Evolutionary conservation across 2,888 invertebrate genomes (phyloP).

Genomic region (Cephus pygmeus): DNA sequence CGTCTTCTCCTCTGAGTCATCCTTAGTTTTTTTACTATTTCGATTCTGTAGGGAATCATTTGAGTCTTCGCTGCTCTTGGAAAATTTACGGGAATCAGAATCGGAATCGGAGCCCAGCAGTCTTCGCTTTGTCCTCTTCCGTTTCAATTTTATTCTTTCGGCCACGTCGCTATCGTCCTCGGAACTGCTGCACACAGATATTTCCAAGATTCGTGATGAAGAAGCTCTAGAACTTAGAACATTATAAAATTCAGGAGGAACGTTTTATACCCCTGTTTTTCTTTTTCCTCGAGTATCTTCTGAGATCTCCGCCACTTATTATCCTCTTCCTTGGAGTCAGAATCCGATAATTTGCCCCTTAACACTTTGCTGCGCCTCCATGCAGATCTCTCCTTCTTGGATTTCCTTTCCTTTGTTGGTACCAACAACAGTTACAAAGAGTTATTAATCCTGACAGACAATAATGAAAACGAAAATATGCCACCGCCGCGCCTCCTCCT

Average conservation of each 20-base stretch:
- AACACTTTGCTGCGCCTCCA: slow-evolving; percentile 54
- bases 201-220: no score
- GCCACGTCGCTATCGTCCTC: not conserved
- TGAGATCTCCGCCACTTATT: slow-evolving; percentile 36
- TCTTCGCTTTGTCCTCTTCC: slow-evolving; percentile 36
- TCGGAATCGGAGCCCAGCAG: slow-evolving; percentile 46
- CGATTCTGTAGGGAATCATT: slow-evolving; percentile 8
- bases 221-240: no score
- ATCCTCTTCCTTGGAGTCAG: slow-evolving; percentile 52
- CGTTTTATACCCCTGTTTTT: slow-evolving; percentile 22
- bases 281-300: slow-evolving; percentile 21
- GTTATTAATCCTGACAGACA: not conserved
- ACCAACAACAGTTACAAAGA: not conserved
- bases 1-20: slow-evolving; percentile 23
- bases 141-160: slow-evolving; percentile 7
- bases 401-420: slow-evolving; percentile 6
- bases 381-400: slow-evolving; percentile 25
- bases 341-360: slow-evolving; percentile 47
- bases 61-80: slow-evolving; percentile 3
- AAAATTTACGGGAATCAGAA: slow-evolving; percentile 31
- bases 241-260: no score
- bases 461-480: no score
- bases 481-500: no score
- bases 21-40: slow-evolving; percentile 1
- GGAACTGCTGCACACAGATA: not conserved